Base-by-base conservation (phyloP, 2,797 vertebrate species). In the Characodon lateralis region DNA sequence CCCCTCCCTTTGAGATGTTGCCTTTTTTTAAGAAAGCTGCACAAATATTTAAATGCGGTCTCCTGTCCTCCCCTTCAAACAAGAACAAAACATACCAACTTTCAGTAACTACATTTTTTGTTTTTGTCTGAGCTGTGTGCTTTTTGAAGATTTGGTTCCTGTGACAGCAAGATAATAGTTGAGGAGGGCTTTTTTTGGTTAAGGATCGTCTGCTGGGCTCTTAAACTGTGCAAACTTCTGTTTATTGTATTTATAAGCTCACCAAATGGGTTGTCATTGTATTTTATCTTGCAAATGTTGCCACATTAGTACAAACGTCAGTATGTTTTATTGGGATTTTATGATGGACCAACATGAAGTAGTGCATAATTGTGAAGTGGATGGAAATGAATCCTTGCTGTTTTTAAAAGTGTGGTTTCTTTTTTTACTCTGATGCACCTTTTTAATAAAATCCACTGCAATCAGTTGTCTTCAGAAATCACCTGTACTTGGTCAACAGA, bases 141-240 rank as follows among this genome's bases (percentile, higher is more conserved):
- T 71, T 56, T 73, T 73, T 84, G 88, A 90, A 73, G 76, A 69
- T 87, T 82, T 84, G 80, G 79, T 74, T 87, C 24, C 24, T 35
- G 74, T 91, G 86, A 89, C 90, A 78, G 78, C 48, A 79, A 83
- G 78, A 90, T 90, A 41, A 89, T 89, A 87, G 82, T 39, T 72
- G 59, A 41, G 50, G 55, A 70, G 80, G 78, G 71, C 74, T 88
- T 84, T 80, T 65, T 61, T 72, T 85, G 76, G 80, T 81, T 14
- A 79, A 76, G 35, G 73, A 80, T 78, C 82, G 79, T 82, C 74
- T 41, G 39, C 77, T 39, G 56, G 71, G 71, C 76, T 72, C 72
- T 78, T 31, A 61, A 74, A 76, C 71, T 78, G 72, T 18, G 73
- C 50, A 78, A 48, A 83, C 41, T 80, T 70, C 81, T 76, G 41